Evolutionary conservation across 1,140 invertebrate species (phyloP).

Genomic region (Panagrolaimus sp.): DNA sequence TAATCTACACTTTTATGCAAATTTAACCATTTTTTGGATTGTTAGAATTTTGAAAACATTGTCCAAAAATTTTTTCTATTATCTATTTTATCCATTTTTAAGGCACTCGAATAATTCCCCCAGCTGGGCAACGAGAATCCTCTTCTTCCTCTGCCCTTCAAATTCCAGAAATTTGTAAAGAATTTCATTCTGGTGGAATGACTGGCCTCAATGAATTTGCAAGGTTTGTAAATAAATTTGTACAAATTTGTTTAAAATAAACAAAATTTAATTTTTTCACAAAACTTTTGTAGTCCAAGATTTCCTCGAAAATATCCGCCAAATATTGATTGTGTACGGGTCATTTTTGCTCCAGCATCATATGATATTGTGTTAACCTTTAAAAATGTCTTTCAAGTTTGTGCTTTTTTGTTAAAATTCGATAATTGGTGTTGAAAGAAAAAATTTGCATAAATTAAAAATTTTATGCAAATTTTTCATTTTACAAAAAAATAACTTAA

Average conservation of each 20-base stretch:
- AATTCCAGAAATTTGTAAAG: slow-evolving; percentile 10
- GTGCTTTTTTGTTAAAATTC: neutral
- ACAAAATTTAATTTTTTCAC: no score
- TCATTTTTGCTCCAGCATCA: slow-evolving; percentile 32
- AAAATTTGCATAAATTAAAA: neutral
- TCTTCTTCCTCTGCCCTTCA: no score
- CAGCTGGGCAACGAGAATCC: no score
- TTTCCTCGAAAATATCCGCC: slow-evolving; percentile 39
- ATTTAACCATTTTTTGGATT: no score
- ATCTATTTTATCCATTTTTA: no score
- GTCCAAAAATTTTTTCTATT: no score
- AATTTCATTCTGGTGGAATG: slow-evolving; percentile 30
- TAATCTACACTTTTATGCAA: no score
- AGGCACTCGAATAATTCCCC: no score
- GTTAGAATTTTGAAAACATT: no score
- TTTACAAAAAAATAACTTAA: neutral
- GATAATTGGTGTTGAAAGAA: neutral
- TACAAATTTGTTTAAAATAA: no score
- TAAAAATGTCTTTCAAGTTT: slow-evolving; percentile 36
- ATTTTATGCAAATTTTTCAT: no score
- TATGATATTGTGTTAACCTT: slow-evolving; percentile 42
- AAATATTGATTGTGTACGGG: slow-evolving; percentile 32
- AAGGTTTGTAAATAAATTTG: no score
- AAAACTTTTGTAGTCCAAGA: slow-evolving; percentile 16
- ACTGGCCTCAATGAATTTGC: slow-evolving; percentile 37